Conservation (phyloP, 1,140 invertebrate species). For the Drosophila ambigua region DNA sequence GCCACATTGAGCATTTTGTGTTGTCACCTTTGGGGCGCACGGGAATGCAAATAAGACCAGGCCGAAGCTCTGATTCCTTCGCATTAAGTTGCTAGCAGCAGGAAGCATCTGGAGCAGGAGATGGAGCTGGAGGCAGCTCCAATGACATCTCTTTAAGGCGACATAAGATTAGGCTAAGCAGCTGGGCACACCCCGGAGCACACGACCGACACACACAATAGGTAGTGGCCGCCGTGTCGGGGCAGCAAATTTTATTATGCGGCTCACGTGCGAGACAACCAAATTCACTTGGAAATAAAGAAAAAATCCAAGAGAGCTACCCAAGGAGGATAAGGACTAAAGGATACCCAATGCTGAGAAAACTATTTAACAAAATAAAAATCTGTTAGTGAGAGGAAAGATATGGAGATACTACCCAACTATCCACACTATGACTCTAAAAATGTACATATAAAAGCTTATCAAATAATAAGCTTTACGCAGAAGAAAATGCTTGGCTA, state of each 20-base stretch:
- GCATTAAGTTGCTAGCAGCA: slow-evolving; percentile 71
- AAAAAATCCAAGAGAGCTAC: slow-evolving; percentile 30
- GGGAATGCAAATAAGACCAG: slow-evolving; percentile 70
- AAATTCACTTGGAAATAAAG: slow-evolving; percentile 81
- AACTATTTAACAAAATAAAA: too few species aligned
- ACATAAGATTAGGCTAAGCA: slow-evolving; percentile 81
- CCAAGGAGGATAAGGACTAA: too few species aligned
- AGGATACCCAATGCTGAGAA: too few species aligned
- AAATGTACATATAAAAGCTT: too few species aligned
- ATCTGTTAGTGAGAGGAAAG: too few species aligned
- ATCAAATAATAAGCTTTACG: too few species aligned
- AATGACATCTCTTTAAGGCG: slow-evolving; percentile 73
- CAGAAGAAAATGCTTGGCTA: too few species aligned
- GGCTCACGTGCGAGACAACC: slow-evolving; percentile 82
- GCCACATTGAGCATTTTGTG: slow-evolving; percentile 79
- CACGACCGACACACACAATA: slow-evolving; percentile 43
- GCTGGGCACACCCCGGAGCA: slow-evolving; percentile 62
- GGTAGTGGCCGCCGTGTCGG: slow-evolving; percentile 57
- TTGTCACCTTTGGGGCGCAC: slow-evolving; percentile 69
- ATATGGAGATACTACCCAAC: too few species aligned
- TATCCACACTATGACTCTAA: too few species aligned
- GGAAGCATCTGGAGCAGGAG: background rate
- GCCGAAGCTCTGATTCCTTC: slow-evolving; percentile 63
- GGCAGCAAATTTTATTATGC: slow-evolving; percentile 74
- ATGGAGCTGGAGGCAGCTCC: slow-evolving; percentile 8